A percentile compares a stretch with the other conserved stretches of the same genome.
phyloP scores from a whole-genome alignment of 2,888 invertebrate species.

The Apantesis nais region DNA sequence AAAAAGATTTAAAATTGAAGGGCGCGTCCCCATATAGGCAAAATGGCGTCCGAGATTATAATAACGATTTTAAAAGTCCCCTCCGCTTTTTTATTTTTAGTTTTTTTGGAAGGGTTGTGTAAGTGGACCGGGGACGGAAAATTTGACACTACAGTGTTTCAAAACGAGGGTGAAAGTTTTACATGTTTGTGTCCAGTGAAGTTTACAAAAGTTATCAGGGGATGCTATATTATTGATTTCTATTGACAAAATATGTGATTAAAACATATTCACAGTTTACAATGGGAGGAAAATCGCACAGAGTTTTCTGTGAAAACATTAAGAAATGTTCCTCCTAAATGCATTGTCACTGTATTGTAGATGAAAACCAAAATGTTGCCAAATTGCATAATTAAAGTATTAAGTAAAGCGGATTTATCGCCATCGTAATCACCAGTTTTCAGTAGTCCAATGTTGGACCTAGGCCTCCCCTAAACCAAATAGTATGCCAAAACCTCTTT shows the following conservation, averaged over 20 bases:
- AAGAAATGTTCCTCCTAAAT: too few relatives aligned
- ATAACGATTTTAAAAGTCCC: constrained; percentile 85
- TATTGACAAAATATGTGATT: constrained; percentile 23
- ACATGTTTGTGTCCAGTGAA: constrained; percentile 55
- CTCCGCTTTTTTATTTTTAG: constrained; percentile 73
- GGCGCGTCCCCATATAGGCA: constrained; percentile 80
- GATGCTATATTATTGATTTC: constrained; percentile 27
- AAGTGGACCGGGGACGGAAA: constrained; percentile 81
- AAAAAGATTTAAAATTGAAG: constrained; percentile 83
- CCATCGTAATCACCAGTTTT: too few relatives aligned
- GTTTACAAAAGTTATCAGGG: constrained; percentile 41
- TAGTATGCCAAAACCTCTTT: too few relatives aligned
- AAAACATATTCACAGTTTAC: constrained; percentile 21
- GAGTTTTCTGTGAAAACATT: not conserved
- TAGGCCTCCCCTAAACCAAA: too few relatives aligned
- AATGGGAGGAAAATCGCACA: constrained; percentile 12
- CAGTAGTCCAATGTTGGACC: too few relatives aligned
- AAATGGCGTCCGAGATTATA: constrained; percentile 85
- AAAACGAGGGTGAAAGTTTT: constrained; percentile 72
- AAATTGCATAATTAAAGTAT: not conserved
- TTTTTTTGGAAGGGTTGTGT: constrained; percentile 76
- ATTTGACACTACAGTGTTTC: constrained; percentile 77
- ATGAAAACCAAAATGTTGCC: not conserved
- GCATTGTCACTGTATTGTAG: not conserved
- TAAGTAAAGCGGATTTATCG: too few relatives aligned